Evolutionary conservation across 2,888 invertebrate genomes (phyloP).

Genomic region (Sympetrum striolatum): DNA sequence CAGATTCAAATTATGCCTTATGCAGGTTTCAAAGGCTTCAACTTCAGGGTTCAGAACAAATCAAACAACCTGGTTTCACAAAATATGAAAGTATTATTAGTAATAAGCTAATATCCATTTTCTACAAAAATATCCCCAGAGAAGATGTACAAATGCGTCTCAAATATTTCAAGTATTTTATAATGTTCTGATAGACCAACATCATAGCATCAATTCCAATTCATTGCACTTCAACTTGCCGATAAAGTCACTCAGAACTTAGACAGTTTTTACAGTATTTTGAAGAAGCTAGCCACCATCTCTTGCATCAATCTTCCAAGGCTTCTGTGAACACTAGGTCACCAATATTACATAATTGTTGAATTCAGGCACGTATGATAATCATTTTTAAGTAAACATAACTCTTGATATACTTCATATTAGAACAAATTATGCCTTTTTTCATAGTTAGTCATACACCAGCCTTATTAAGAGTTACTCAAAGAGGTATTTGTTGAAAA

Average conservation of each 20-base stretch:
- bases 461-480: slow-evolving; percentile 33
- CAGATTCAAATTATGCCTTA: no score
- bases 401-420: neutral
- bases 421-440: slow-evolving; percentile 11
- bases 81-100: slow-evolving; percentile 42
- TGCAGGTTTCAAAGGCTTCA: neutral
- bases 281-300: slow-evolving; percentile 3
- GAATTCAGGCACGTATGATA: slow-evolving; percentile 38
- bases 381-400: slow-evolving; percentile 11
- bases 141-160: slow-evolving; percentile 40
- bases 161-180: slow-evolving; percentile 37
- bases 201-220: slow-evolving; percentile 12
- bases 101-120: slow-evolving; percentile 36
- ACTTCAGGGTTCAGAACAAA: neutral
- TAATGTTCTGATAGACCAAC: slow-evolving; percentile 25
- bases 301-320: slow-evolving; percentile 31
- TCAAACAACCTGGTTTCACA: slow-evolving; percentile 22
- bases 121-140: slow-evolving; percentile 44
- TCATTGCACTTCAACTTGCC: neutral
- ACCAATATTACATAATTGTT: slow-evolving; percentile 37
- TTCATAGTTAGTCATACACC: neutral
- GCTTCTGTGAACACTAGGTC: slow-evolving; percentile 35
- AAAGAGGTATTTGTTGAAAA: slow-evolving; percentile 44
- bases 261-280: slow-evolving; percentile 8
- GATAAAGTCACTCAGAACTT: slow-evolving; percentile 1